Conservation (phyloP, 64 coral and sea anemone genomes). For the Montipora cactus region DNA sequence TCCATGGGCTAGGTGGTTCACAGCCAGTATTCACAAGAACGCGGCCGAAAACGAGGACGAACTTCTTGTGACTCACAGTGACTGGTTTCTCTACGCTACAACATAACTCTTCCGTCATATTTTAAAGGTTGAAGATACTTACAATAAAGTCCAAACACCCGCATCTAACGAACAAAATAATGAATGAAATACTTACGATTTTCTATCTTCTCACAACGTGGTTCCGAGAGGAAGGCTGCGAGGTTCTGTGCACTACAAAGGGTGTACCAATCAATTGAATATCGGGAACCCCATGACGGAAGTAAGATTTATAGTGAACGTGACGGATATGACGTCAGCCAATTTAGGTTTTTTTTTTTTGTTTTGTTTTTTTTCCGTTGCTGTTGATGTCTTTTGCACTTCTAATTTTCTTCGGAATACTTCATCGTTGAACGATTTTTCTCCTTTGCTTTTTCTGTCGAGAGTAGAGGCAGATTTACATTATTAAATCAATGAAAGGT, state of each 20-base stretch:
- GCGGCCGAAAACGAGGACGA: not conserved
- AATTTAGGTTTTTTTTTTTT: not conserved
- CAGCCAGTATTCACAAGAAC: not conserved
- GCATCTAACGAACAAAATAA: not conserved
- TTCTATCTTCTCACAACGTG: slow-evolving; percentile 74
- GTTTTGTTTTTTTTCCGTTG: not conserved
- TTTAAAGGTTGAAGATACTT: too few species aligned
- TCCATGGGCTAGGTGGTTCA: not conserved
- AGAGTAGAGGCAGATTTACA: too few species aligned
- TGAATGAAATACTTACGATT: slow-evolving; percentile 35
- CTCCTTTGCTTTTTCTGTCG: not conserved
- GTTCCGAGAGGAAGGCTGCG: slow-evolving; percentile 83
- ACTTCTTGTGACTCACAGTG: too few species aligned
- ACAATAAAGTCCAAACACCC: not conserved
- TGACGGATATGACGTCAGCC: slow-evolving; percentile 49
- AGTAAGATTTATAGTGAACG: slow-evolving; percentile 13
- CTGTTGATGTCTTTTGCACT: not conserved
- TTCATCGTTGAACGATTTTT: not conserved
- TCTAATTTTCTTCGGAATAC: not conserved
- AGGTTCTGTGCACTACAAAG: slow-evolving; percentile 49
- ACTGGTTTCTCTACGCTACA: not conserved
- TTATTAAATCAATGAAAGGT: too few species aligned
- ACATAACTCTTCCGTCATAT: not conserved
- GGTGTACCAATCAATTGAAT: slow-evolving; percentile 54
- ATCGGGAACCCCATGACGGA: slow-evolving; percentile 36